Conservation (phyloP, 2,888 invertebrate species). For the Pseudoips prasinana region DNA sequence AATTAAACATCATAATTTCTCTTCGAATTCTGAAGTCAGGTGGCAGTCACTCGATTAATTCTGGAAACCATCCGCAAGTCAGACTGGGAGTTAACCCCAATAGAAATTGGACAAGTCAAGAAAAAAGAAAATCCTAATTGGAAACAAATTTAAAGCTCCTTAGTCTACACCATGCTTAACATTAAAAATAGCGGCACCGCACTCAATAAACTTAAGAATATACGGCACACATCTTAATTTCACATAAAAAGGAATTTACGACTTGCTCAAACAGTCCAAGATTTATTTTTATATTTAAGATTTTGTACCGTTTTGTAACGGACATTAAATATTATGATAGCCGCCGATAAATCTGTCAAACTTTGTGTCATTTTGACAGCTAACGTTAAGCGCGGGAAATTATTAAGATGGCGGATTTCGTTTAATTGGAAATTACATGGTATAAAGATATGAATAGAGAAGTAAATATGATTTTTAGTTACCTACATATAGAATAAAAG, state of each 20-base stretch:
- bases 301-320: slow-evolving; percentile 59
- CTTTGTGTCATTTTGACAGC: slow-evolving; percentile 13
- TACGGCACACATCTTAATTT: slow-evolving; percentile 73
- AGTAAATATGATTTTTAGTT: too few species aligned
- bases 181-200: slow-evolving; percentile 38
- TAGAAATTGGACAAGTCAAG: too few species aligned
- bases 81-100: too few species aligned
- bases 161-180: slow-evolving; percentile 11
- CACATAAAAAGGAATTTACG: slow-evolving; percentile 72
- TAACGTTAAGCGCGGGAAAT: background rate
- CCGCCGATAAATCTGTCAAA: slow-evolving; percentile 63
- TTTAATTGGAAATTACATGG: background rate
- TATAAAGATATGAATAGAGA: too few species aligned
- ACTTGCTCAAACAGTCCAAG: slow-evolving; percentile 45
- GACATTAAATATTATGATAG: slow-evolving; percentile 71
- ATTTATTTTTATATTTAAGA: slow-evolving; percentile 59
- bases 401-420: background rate
- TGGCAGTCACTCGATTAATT: too few species aligned
- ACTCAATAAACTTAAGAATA: slow-evolving; percentile 62
- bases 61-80: too few species aligned
- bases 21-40: too few species aligned
- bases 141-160: too few species aligned
- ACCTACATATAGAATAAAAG: too few species aligned
- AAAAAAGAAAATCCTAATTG: too few species aligned
- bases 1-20: too few species aligned